A percentile compares a stretch with the other conserved stretches of the same genome.
These are phyloP conservation scores for Corydoras sp. DNA, from an alignment of 2,113 vertebrate species.

Conservation along the genomic window DNA sequence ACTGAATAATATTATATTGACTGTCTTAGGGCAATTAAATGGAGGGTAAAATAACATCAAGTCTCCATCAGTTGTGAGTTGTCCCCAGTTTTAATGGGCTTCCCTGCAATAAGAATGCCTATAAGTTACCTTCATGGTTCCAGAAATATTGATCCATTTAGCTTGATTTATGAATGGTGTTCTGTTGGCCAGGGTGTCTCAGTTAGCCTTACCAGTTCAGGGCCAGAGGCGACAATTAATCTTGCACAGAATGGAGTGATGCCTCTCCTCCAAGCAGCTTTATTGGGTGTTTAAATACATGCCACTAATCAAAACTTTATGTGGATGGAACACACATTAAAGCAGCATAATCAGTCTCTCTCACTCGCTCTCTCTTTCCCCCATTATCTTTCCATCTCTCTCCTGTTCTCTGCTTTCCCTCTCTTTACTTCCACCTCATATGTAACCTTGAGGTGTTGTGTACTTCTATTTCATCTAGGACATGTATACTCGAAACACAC, in stretches of 20 bases:
- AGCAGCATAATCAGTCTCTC: conserved; percentile 26
- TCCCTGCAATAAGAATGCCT: conserved; percentile 49
- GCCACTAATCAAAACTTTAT: conserved; percentile 30
- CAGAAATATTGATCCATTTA: conserved; percentile 68
- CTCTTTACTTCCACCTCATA: too few relatives aligned
- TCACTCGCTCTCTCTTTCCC: not conserved
- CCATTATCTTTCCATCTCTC: not conserved
- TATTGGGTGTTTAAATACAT: conserved; percentile 44
- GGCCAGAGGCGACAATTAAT: conserved; percentile 64
- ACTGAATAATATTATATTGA: conserved; percentile 42
- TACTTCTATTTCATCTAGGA: too few relatives aligned
- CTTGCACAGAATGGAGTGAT: conserved; percentile 54
- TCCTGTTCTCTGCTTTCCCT: too few relatives aligned
- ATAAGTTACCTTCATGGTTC: conserved; percentile 60
- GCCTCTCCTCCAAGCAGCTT: conserved; percentile 56
- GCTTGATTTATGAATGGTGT: conserved; percentile 67
- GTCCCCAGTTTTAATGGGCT: conserved; percentile 41
- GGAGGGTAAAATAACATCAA: conserved; percentile 58
- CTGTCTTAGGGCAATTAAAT: conserved; percentile 51
- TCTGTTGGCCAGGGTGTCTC: conserved; percentile 55
- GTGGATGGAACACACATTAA: conserved; percentile 38
- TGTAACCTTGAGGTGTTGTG: too few relatives aligned
- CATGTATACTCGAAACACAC: too few relatives aligned
- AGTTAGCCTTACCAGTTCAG: conserved; percentile 49
- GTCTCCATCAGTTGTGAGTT: conserved; percentile 49